phyloP scores from a whole-genome alignment of 2,888 invertebrate genomes.

The Caradrina clavipalpis region DNA sequence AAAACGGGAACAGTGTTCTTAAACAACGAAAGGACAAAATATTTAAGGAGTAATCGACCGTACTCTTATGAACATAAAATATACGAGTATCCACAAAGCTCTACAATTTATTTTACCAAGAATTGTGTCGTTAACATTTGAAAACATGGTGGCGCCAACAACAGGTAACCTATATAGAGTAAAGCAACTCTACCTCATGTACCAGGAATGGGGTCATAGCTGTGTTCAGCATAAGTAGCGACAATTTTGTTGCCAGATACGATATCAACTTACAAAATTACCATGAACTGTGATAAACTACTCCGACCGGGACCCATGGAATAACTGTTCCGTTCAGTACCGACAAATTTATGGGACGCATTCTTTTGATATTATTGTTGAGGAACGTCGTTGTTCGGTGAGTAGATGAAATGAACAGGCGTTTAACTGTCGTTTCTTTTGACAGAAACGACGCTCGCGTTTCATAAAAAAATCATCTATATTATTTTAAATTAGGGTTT shows the following conservation, averaged over 20 bases:
- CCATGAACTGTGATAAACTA: constrained; percentile 70
- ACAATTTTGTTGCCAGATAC: constrained; percentile 68
- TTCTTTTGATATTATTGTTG: constrained; percentile 57
- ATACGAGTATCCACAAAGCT: constrained; percentile 25
- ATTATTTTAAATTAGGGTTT: constrained; percentile 76
- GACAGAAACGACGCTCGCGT: constrained; percentile 59
- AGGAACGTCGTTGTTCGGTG: constrained; percentile 48
- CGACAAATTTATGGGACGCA: constrained; percentile 60
- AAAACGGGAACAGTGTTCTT: not conserved
- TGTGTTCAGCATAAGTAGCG: constrained; percentile 53
- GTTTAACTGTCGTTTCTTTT: constrained; percentile 59
- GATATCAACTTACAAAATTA: constrained; percentile 73
- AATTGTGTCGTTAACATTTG: constrained; percentile 34
- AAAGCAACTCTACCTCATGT: constrained; percentile 34
- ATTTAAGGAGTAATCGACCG: constrained; percentile 1
- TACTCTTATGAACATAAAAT: constrained; percentile 7
- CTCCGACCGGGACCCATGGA: constrained; percentile 63
- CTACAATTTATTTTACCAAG: constrained; percentile 28
- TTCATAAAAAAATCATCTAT: constrained; percentile 66
- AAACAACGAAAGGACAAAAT: not conserved
- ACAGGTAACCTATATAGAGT: constrained; percentile 28
- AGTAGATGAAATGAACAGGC: constrained; percentile 52
- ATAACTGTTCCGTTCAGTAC: constrained; percentile 62
- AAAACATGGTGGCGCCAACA: constrained; percentile 34
- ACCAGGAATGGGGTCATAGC: constrained; percentile 53